Conservation (phyloP, 2,888 invertebrate species). For the Amitus sp. region DNA sequence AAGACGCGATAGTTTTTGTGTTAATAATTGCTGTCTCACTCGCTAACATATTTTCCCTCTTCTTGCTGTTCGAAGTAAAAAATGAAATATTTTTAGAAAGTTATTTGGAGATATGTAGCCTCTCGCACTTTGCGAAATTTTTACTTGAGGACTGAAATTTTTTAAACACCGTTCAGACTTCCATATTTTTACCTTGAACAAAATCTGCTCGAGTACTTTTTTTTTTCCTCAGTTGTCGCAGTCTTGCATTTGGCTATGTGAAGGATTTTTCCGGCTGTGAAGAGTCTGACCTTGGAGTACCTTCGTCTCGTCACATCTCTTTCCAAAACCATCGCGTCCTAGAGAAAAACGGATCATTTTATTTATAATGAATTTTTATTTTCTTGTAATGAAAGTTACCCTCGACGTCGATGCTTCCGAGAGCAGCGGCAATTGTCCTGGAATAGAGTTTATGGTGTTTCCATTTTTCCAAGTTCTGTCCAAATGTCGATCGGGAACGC, state of each 20-base stretch:
- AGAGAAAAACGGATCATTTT: slow-evolving; percentile 8
- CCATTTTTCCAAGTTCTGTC: slow-evolving; percentile 79
- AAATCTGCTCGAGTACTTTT: slow-evolving; percentile 30
- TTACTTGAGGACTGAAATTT: neutral
- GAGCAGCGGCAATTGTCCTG: slow-evolving; percentile 67
- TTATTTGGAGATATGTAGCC: too few species aligned
- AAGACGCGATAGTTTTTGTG: too few species aligned
- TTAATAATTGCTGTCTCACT: too few species aligned
- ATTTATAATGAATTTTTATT: neutral
- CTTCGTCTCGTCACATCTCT: slow-evolving; percentile 75
- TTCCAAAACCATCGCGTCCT: slow-evolving; percentile 76
- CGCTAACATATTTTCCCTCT: too few species aligned
- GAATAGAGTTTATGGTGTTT: slow-evolving; percentile 57
- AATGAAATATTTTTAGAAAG: too few species aligned
- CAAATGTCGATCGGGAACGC: slow-evolving; percentile 78
- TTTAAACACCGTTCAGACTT: too few species aligned
- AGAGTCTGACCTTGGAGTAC: slow-evolving; percentile 77
- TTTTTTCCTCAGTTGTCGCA: slow-evolving; percentile 64
- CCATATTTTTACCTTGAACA: too few species aligned
- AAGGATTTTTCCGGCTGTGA: slow-evolving; percentile 82
- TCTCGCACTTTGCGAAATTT: too few species aligned
- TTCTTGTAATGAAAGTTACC: slow-evolving; percentile 53
- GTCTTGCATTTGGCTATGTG: slow-evolving; percentile 80
- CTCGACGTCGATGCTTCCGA: slow-evolving; percentile 63
- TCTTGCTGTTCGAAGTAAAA: too few species aligned